A percentile compares a stretch with the other conserved stretches of the same genome.
Conservation (phyloP, 2,888 invertebrate genomes). For the Hedya salicella region DNA sequence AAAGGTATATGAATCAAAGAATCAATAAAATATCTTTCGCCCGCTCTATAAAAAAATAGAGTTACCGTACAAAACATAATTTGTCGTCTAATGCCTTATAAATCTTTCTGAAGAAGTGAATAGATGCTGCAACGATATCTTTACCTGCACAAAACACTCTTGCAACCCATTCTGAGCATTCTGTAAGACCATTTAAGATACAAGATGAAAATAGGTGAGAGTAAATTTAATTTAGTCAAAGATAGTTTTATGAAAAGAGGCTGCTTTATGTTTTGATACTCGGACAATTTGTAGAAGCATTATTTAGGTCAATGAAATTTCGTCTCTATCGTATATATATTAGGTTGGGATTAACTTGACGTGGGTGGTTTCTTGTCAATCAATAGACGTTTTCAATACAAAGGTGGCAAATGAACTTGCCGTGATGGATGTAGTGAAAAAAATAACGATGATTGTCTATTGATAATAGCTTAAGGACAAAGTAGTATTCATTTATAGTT, state of each 20-base stretch:
- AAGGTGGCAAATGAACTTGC: slow-evolving; percentile 29
- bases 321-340: not conserved
- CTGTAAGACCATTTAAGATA: not conserved
- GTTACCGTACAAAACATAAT: slow-evolving; percentile 53
- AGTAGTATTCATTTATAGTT: no score
- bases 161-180: not conserved
- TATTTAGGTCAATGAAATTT: not conserved
- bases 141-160: not conserved
- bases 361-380: slow-evolving; percentile 15
- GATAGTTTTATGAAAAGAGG: slow-evolving; percentile 69
- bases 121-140: slow-evolving; percentile 9
- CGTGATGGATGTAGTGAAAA: slow-evolving; percentile 11
- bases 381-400: slow-evolving; percentile 30
- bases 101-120: slow-evolving; percentile 64
- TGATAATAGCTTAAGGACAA: slow-evolving; percentile 4
- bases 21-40: slow-evolving; percentile 55
- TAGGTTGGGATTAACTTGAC: not conserved
- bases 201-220: not conserved
- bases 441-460: slow-evolving; percentile 2
- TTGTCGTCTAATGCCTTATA: slow-evolving; percentile 65
- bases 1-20: slow-evolving; percentile 46
- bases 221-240: slow-evolving; percentile 43
- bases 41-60: slow-evolving; percentile 54
- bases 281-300: slow-evolving; percentile 22
- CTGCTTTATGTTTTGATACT: slow-evolving; percentile 55